Evolutionary conservation across 2,797 vertebrate species (phyloP).

Genomic region (Anas bernieri): DNA sequence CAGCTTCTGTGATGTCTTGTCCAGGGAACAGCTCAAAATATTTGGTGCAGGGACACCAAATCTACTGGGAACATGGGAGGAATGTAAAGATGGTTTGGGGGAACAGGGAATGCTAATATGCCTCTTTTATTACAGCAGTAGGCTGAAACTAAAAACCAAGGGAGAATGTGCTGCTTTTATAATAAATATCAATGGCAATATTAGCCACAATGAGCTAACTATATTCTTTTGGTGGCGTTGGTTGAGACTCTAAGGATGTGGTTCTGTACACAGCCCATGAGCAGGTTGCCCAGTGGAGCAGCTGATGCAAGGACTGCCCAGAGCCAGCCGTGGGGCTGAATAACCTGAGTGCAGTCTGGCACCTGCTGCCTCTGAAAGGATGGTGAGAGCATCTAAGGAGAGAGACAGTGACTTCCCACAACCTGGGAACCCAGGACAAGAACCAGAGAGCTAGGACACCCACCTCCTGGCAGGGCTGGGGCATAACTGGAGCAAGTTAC

Average conservation of each 20-base stretch:
- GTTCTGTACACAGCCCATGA: background rate
- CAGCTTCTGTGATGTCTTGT: background rate
- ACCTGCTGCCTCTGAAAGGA: background rate
- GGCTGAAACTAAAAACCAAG: background rate
- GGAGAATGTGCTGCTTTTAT: background rate
- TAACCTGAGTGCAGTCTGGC: background rate
- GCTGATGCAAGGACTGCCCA: background rate
- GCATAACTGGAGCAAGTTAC: background rate
- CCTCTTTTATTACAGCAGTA: background rate
- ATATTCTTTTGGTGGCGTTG: background rate
- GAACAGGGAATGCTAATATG: background rate
- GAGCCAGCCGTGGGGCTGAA: background rate
- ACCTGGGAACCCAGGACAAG: background rate
- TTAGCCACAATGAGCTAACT: background rate
- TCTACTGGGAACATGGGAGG: background rate
- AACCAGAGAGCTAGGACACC: fast-evolving
- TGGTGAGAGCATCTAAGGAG: background rate
- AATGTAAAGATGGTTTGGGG: background rate
- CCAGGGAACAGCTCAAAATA: background rate
- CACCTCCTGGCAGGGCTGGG: background rate
- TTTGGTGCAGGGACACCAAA: background rate
- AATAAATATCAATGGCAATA: background rate
- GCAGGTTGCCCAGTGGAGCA: background rate
- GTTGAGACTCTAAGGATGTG: background rate
- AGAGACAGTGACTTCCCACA: background rate